Base-by-base conservation (phyloP, 2,797 vertebrate genomes). In the Enteromius afrohamiltoni region DNA sequence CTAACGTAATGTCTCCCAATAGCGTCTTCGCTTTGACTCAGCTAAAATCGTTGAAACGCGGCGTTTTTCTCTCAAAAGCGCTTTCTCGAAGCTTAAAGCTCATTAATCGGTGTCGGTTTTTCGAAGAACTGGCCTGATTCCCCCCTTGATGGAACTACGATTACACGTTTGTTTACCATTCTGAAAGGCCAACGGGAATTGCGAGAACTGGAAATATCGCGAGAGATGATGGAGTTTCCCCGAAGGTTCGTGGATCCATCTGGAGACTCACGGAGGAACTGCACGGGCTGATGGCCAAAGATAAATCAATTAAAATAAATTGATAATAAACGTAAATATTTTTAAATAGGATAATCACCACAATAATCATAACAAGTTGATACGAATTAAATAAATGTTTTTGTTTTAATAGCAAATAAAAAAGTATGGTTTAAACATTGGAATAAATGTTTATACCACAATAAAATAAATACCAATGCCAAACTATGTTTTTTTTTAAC, bases 131-230 rank as follows among this genome's bases (percentile, higher is more conserved):
- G 6, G 29, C 8, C 26, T 53, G 65, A 17, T 82, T 64, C 9
- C 14, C 4, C 8, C 42, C 51, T 65, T 53, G 17, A 19, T 21
- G 34, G 16, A 65, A 60, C 31, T 76, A 21, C 2, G 47, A 69
- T 40, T 71, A 29, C 31, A 11, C 29, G 49, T 77, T 83, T 83
- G 82, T 83, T 83, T 83, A 83, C 82, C 51, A 58, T 58, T 14
- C 26, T 34, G 51, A 37, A 42, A 82, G 49, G 73, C 47, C 73
- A 45, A 47, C 74, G 26, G 37, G 74, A 77, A 83, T 19, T 31
- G 23, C 19, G 51, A 77, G 37, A 74, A 4, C 5, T 45, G 37
- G 3, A 21, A 13, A 3, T 74, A 23, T 82, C 80, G 80, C 80
- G 80, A 79, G 13, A 37, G 11, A 17, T 2, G 37, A 42, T 2